A percentile compares a stretch with the other conserved stretches of the same genome.
These are phyloP conservation scores for Anarsia innoxiella DNA, from an alignment of 2,888 invertebrate genomes.

Conservation along the genomic window DNA sequence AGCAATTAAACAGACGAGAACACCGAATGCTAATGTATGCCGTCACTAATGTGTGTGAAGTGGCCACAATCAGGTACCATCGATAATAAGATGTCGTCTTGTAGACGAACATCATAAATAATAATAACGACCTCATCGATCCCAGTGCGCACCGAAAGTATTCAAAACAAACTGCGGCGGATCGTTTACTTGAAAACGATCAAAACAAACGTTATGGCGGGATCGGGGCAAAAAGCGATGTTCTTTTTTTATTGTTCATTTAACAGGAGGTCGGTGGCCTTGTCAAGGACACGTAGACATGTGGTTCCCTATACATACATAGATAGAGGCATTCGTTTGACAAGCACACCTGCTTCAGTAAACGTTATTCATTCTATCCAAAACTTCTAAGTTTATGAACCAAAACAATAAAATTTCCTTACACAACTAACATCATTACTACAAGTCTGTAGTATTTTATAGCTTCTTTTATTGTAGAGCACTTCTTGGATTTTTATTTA, in stretches of 20 bases:
- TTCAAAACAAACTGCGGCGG: slow-evolving; percentile 43
- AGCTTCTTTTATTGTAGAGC: too few relatives aligned
- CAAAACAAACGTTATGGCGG: slow-evolving; percentile 65
- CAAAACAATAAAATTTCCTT: too few relatives aligned
- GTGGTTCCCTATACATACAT: slow-evolving; percentile 52
- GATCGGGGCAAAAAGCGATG: slow-evolving; percentile 53
- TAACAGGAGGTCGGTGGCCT: slow-evolving; percentile 54
- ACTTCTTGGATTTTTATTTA: too few relatives aligned
- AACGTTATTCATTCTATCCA: slow-evolving; percentile 5
- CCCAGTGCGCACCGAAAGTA: slow-evolving; percentile 31
- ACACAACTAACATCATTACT: too few relatives aligned
- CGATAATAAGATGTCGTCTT: neutral
- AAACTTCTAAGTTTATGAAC: too few relatives aligned
- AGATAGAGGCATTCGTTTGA: slow-evolving; percentile 43
- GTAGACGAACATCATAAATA: slow-evolving; percentile 32
- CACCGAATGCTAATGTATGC: too few relatives aligned
- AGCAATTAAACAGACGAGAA: too few relatives aligned
- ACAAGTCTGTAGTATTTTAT: too few relatives aligned
- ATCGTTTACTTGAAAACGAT: slow-evolving; percentile 64
- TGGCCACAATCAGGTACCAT: too few relatives aligned
- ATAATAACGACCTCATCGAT: slow-evolving; percentile 44
- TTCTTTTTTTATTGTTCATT: slow-evolving; percentile 44
- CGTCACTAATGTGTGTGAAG: too few relatives aligned
- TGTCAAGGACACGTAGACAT: slow-evolving; percentile 64
- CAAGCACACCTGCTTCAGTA: slow-evolving; percentile 22